Base-by-base conservation (phyloP, 2,797 vertebrate species). In the Agapornis canus region DNA sequence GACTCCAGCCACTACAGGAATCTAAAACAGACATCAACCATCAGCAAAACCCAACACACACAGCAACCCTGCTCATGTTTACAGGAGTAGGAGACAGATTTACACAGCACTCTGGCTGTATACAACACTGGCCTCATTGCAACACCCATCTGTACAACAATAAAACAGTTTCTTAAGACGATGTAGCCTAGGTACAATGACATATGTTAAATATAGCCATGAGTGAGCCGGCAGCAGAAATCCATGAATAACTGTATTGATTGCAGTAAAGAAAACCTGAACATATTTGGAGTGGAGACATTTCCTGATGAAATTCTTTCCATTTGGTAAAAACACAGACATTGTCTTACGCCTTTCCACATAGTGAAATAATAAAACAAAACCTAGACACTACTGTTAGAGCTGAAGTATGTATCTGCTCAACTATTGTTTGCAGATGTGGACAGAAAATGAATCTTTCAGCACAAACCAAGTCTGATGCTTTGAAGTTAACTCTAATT, bases 241-340 rank as follows among this genome's bases (percentile, higher is more conserved):
- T 40, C 91, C 95, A 93, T 86, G 92, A 95, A 95, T 94, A 95
- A 90, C 80, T 1, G 49, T 88, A 72, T 73, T 81, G 94, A 93
- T 9, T 84, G 93, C 86, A 73, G 93, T 71, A 89, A 89, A 92
- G 89, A 94, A 94, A 94, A 82, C 54, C 29, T 56, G 87, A 84
- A 82, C 17, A 0, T 66, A 43, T 49, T 68, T 56, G 85, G 59
- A 90, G 86, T 1, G 26, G 61, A 86, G 81, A 72, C 52, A 26
- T 25, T 86, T 88, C 82, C 82, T 89, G 71, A 51, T 47, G 22
- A 86, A 92, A 88, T 76, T 82, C 76, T 48, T 91, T 83, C 87
- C 43, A 56, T 61, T 83, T 79, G 66, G 76, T 90, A 92, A 91
- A 91, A 82, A 31, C 35, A 47, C 22, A 86, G 79, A 66, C 87